Evolutionary conservation across 2,113 vertebrate species (phyloP).

Genomic region (Ascaphus truei): DNA sequence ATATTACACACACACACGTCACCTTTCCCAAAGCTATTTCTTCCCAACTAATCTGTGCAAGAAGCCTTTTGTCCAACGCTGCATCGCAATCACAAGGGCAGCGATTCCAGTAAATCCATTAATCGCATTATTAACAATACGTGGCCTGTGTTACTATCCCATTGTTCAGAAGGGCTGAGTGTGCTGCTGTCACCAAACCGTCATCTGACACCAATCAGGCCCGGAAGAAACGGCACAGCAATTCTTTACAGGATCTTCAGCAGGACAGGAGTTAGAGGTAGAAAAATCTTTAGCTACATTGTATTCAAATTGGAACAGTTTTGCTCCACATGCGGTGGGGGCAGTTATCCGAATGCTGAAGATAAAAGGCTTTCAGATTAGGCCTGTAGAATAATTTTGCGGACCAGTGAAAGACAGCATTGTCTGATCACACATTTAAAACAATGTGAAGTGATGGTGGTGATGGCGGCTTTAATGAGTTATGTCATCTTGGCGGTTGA

Average conservation of each 20-base stretch:
- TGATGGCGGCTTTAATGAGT: too few species aligned
- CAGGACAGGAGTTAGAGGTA: neutral
- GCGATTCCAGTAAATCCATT: slow-evolving; percentile 37
- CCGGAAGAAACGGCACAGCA: neutral
- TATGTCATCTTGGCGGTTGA: too few species aligned
- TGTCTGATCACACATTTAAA: too few species aligned
- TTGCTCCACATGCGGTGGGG: neutral
- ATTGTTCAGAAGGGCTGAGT: slow-evolving; percentile 22
- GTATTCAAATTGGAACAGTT: too few species aligned
- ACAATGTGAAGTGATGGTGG: too few species aligned
- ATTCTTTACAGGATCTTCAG: neutral
- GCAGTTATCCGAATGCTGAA: neutral
- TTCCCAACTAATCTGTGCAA: neutral
- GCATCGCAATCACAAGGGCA: neutral
- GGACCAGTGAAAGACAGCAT: too few species aligned
- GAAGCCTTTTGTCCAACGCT: slow-evolving; percentile 23
- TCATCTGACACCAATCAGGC: neutral
- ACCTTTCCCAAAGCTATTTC: too few species aligned
- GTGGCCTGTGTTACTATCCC: slow-evolving; percentile 20
- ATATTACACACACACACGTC: too few species aligned
- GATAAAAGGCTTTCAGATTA: too few species aligned
- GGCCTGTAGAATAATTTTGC: too few species aligned
- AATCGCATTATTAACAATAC: slow-evolving; percentile 34
- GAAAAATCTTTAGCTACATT: neutral
- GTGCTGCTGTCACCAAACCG: neutral